Evolutionary conservation across 2,797 vertebrate genomes (phyloP).

Genomic region (Schizothorax lantsangensis): DNA sequence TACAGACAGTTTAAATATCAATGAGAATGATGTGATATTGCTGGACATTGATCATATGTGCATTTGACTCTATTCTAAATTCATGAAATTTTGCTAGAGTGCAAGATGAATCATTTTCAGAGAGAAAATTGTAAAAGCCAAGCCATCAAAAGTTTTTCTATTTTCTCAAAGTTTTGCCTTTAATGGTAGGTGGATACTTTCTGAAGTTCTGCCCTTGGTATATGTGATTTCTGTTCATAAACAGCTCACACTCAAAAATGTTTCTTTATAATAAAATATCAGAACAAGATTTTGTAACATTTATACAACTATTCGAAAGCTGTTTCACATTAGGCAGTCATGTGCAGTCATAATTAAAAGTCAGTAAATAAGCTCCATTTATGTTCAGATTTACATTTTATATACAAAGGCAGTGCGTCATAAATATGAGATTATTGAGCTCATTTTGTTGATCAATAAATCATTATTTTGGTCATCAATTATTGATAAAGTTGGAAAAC

Average conservation of each 20-base stretch:
- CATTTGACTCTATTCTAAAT: conserved; percentile 21
- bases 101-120: background rate
- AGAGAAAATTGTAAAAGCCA: background rate
- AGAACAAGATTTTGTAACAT: background rate
- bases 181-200: conserved; percentile 6
- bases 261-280: background rate
- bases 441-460: background rate
- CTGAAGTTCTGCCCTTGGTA: background rate
- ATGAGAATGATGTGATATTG: background rate
- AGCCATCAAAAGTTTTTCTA: too few species aligned
- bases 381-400: background rate
- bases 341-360: background rate
- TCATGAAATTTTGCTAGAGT: background rate
- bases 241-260: background rate
- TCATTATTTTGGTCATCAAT: background rate
- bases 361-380: background rate
- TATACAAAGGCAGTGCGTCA: background rate
- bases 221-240: background rate
- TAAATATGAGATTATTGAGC: background rate
- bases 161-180: conserved; percentile 6
- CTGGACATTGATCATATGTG: conserved; percentile 29
- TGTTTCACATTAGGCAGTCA: background rate
- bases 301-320: background rate
- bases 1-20: background rate
- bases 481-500: background rate